These are phyloP conservation scores for Macquaria australasica DNA, from an alignment of 2,113 vertebrate genomes.

Conservation along the genomic window DNA sequence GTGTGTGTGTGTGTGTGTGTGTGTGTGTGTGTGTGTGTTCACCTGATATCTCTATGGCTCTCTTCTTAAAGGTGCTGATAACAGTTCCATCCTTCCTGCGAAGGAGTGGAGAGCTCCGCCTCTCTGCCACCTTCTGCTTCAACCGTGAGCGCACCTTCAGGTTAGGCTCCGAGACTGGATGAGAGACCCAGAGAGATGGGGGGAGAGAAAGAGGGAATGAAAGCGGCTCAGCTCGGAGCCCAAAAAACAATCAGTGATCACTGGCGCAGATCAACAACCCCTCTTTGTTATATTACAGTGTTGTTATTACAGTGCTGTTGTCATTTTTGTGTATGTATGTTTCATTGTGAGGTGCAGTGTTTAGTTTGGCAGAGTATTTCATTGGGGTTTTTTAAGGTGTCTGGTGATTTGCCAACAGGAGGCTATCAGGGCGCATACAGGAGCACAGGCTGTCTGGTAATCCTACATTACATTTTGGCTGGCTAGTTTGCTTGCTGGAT, in stretches of 20 bases:
- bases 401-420: constrained; percentile 44
- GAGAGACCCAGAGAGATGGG: not conserved
- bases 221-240: not conserved
- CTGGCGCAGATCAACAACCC: not conserved
- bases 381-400: constrained; percentile 4
- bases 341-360: not conserved
- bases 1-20: not conserved
- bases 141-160: constrained; percentile 96
- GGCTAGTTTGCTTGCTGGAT: not conserved
- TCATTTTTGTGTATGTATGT: not conserved
- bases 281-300: not conserved
- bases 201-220: constrained; percentile 67
- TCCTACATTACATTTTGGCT: constrained; percentile 46
- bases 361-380: constrained; percentile 8
- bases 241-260: not conserved
- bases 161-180: constrained; percentile 94
- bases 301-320: not conserved
- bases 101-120: constrained; percentile 94
- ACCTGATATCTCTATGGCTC: constrained; percentile 87
- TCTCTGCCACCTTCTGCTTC: constrained; percentile 97
- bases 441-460: constrained; percentile 27
- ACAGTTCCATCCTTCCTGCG: constrained; percentile 94
- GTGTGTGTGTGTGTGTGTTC: constrained; percentile 1
- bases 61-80: constrained; percentile 95
- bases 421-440: not conserved